phyloP scores from a whole-genome alignment of 1,140 invertebrate genomes.

The Onthophagus taurus region DNA sequence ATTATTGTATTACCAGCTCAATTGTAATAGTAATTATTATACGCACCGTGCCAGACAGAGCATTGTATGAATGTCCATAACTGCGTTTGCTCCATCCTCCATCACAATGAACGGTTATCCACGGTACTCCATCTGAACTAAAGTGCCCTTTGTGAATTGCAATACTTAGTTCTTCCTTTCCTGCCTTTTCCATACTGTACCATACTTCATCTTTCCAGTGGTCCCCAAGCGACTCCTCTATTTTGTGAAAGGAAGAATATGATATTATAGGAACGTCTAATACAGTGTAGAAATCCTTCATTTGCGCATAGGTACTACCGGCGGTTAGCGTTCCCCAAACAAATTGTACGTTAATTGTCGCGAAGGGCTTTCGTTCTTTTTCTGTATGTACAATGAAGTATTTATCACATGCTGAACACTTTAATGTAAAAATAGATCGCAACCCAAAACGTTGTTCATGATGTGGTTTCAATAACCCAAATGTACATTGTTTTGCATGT shows the following conservation, averaged over 20 bases:
- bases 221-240: neutral
- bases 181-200: neutral
- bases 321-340: neutral
- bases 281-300: neutral
- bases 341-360: neutral
- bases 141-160: neutral
- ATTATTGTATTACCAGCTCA: too few species aligned
- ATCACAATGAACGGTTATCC: neutral
- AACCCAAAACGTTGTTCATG: neutral
- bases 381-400: neutral
- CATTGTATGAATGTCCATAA: conserved; percentile 28
- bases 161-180: neutral
- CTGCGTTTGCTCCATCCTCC: conserved; percentile 31
- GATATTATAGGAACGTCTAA: neutral
- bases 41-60: conserved; percentile 26
- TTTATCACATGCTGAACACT: neutral
- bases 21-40: neutral
- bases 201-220: neutral
- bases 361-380: neutral
- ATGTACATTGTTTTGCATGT: neutral
- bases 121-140: conserved; percentile 1
- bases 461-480: neutral
- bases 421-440: neutral
- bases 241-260: neutral
- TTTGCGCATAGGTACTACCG: neutral